Evolutionary conservation across 53 echinoderm and acorn worm species (phyloP).

Genomic region (Patiria pectinifera): DNA sequence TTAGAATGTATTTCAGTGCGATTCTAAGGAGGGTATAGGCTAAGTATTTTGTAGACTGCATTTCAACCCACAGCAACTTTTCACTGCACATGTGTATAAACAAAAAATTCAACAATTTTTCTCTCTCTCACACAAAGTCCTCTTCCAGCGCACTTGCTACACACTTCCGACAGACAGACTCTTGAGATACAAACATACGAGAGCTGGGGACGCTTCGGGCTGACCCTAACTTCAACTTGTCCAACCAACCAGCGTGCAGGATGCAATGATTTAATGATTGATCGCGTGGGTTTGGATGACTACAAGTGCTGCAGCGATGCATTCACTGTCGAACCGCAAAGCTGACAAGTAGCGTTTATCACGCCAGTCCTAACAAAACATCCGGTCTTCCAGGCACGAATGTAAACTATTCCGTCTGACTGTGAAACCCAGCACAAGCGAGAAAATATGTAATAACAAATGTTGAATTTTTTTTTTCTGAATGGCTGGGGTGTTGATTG

Average conservation of each 20-base stretch:
- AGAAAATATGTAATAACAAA: not conserved
- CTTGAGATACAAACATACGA: not conserved
- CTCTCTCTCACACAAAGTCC: not conserved
- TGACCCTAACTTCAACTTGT: conserved; percentile 20
- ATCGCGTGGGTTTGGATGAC: not conserved
- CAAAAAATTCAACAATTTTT: not conserved
- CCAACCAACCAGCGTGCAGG: not conserved
- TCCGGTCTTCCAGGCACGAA: conserved; percentile 26
- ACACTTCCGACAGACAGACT: not conserved
- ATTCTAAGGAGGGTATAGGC: no score
- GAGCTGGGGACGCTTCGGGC: not conserved
- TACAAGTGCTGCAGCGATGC: not conserved
- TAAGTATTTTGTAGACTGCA: not conserved
- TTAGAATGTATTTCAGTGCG: not conserved
- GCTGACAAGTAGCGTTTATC: not conserved
- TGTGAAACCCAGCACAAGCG: not conserved
- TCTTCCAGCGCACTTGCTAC: not conserved
- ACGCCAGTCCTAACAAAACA: conserved; percentile 29
- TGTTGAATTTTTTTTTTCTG: not conserved
- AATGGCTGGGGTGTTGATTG: not conserved
- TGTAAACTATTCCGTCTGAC: conserved; percentile 1
- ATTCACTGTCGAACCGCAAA: not conserved
- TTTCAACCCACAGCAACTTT: not conserved
- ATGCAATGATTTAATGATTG: conserved; percentile 41
- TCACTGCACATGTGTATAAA: not conserved